Percentiles rank a stretch among this genome's conserved stretches.
phyloP scores from a whole-genome alignment of 2,888 invertebrate genomes.

The Endotricha flammealis region DNA sequence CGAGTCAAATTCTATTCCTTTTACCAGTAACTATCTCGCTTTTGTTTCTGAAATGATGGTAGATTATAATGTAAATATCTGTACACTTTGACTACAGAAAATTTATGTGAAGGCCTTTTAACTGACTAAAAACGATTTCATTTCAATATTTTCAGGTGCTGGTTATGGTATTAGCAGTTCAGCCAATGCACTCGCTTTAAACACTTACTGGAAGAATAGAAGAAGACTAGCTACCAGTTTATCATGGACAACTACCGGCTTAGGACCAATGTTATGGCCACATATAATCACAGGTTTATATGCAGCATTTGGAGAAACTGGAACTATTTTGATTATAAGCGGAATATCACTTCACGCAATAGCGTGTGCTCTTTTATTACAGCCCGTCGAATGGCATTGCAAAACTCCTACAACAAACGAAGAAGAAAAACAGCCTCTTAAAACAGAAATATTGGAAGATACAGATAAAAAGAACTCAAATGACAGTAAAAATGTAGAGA shows the following conservation, averaged over 20 bases:
- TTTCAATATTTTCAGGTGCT: conserved; percentile 64
- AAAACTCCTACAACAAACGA: conserved; percentile 52
- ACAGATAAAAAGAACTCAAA: conserved; percentile 5
- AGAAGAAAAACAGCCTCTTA: conserved; percentile 45
- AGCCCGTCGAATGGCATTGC: conserved; percentile 86
- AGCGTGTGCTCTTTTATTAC: conserved; percentile 82
- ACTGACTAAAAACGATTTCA: no score
- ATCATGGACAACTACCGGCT: conserved; percentile 84
- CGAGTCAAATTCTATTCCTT: no score
- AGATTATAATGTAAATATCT: no score
- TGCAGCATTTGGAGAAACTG: conserved; percentile 79
- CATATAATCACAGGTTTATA: conserved; percentile 82
- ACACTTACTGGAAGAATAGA: conserved; percentile 84
- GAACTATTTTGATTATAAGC: conserved; percentile 81
- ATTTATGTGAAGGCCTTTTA: no score
- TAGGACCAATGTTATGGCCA: conserved; percentile 86
- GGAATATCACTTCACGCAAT: conserved; percentile 83
- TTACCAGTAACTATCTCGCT: no score
- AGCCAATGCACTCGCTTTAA: conserved; percentile 83
- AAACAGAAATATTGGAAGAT: conserved; percentile 24
- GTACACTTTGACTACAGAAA: no score
- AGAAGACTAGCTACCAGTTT: conserved; percentile 84
- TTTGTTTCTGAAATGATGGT: no score
- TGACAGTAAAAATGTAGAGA: conserved; percentile 42
- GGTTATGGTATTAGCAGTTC: conserved; percentile 83